Conservation (phyloP, 2,113 vertebrate genomes). For the Menura novaehollandiae region DNA sequence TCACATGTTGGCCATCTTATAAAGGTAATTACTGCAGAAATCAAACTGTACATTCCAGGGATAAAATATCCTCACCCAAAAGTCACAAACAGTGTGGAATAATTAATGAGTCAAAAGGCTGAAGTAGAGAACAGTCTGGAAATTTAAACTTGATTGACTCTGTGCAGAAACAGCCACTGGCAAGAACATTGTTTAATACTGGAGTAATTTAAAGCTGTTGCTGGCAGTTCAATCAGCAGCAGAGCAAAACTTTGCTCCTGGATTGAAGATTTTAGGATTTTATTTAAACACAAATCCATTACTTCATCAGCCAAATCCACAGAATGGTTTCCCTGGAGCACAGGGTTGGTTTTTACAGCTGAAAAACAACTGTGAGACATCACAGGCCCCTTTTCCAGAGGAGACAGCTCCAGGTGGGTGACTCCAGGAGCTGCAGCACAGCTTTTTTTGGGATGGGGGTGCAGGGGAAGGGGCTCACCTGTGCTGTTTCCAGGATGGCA, state of each 20-base stretch:
- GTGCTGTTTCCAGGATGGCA: conserved; percentile 86
- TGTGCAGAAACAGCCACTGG: background rate
- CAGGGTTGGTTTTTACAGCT: background rate
- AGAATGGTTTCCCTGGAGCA: background rate
- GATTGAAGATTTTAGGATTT: background rate
- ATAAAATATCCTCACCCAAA: background rate
- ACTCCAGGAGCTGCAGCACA: background rate
- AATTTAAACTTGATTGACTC: background rate
- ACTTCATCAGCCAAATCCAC: background rate
- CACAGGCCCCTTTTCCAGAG: background rate
- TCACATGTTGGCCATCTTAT: background rate
- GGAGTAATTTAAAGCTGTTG: background rate
- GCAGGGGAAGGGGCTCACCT: conserved; percentile 71
- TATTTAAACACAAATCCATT: background rate
- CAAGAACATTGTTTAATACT: background rate
- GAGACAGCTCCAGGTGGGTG: background rate
- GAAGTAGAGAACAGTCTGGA: background rate
- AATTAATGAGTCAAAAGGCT: background rate
- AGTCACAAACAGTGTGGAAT: background rate
- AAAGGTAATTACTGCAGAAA: background rate
- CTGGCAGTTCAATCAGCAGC: background rate
- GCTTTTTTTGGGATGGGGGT: background rate
- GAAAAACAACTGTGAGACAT: fast-evolving
- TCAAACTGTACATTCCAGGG: background rate
- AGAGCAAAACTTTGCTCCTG: background rate